Evolutionary conservation across 2,797 vertebrate species (phyloP).

Genomic region (Schizopygopsis malacanthus): DNA sequence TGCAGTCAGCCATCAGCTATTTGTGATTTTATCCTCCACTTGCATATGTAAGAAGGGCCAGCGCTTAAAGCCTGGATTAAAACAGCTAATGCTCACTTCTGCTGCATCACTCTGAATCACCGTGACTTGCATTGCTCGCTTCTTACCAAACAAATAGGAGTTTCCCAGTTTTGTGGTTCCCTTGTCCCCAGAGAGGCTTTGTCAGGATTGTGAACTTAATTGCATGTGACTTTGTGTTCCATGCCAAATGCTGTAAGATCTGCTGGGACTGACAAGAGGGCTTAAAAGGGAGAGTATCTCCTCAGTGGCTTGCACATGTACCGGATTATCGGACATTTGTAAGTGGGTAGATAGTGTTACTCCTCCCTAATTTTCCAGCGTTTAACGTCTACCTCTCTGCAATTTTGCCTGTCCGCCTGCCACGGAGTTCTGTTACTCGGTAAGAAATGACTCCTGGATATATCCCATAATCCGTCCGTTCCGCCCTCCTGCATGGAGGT

Average conservation of each 20-base stretch:
- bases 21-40: constrained; percentile 35
- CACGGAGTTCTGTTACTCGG: constrained; percentile 64
- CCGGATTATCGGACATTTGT: constrained; percentile 66
- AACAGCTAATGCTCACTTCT: constrained; percentile 67
- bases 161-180: constrained; percentile 54
- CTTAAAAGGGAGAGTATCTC: constrained; percentile 53
- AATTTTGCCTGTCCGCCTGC: constrained; percentile 53
- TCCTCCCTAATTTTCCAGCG: constrained; percentile 66
- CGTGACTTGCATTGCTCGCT: constrained; percentile 50
- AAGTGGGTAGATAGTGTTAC: constrained; percentile 65
- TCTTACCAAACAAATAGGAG: constrained; percentile 34
- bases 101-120: constrained; percentile 62
- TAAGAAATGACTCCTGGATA: constrained; percentile 58
- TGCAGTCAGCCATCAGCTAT: constrained; percentile 41
- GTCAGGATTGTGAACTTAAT: constrained; percentile 44
- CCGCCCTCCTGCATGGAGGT: constrained; percentile 57
- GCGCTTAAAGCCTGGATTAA: constrained; percentile 63
- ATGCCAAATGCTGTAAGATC: constrained; percentile 28
- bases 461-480: constrained; percentile 66
- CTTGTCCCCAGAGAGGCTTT: constrained; percentile 59
- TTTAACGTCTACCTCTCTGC: constrained; percentile 57
- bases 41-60: constrained; percentile 49
- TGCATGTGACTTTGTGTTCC: constrained; percentile 49
- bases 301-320: constrained; percentile 63
- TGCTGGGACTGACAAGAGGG: constrained; percentile 50